Conservation (phyloP, 2,888 invertebrate genomes). For the Ornithoptera alexandrae region DNA sequence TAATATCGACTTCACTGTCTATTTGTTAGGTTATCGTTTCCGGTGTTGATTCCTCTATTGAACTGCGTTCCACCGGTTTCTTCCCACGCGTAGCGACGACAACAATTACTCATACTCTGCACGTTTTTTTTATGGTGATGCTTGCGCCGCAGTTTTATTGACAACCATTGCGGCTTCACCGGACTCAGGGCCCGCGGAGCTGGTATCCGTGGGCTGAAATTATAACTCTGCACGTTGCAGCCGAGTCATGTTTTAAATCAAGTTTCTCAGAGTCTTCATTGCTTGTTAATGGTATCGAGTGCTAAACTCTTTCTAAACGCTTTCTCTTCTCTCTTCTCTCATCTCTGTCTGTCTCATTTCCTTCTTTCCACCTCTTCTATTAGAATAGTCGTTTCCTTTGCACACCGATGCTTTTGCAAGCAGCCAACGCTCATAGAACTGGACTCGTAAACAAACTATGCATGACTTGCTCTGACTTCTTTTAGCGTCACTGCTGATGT, state of each 20-base stretch:
- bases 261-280: conserved; percentile 12
- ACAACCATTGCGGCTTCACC: no score
- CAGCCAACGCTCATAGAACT: conserved; percentile 15
- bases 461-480: no score
- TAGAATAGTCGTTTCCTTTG: conserved; percentile 17
- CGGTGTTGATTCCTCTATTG: conserved; percentile 77
- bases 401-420: background rate
- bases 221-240: background rate
- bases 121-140: no score
- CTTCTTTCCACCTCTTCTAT: conserved; percentile 17
- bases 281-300: conserved; percentile 8
- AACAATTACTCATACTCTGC: conserved; percentile 23
- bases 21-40: conserved; percentile 75
- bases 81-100: conserved; percentile 55
- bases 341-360: conserved; percentile 10
- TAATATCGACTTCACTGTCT: conserved; percentile 80
- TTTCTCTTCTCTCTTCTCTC: conserved; percentile 12
- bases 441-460: no score
- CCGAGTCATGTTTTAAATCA: background rate
- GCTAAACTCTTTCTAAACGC: conserved; percentile 5
- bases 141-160: no score
- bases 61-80: conserved; percentile 59
- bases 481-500: no score
- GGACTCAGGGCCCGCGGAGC: no score
- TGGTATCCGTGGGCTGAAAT: no score